A percentile compares a stretch with the other conserved stretches of the same genome.
These are phyloP conservation scores for Halictus rubicundus DNA, from an alignment of 1,140 invertebrate genomes.

Conservation along the genomic window DNA sequence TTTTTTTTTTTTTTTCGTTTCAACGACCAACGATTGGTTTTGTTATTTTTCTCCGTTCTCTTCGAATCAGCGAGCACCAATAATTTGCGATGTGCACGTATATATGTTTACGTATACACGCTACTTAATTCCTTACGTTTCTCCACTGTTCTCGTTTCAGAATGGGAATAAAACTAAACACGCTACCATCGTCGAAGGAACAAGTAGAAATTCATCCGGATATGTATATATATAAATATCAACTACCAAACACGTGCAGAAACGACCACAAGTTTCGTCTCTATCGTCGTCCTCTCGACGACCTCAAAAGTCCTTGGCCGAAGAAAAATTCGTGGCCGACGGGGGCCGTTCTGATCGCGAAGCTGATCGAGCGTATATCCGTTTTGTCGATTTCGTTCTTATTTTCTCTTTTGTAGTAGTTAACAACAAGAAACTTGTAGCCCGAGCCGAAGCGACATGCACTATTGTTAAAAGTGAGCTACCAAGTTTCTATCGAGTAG, in stretches of 20 bases:
- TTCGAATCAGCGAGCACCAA: constrained; percentile 3
- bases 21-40: not conserved
- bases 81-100: constrained; percentile 13
- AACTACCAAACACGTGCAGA: constrained; percentile 52
- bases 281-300: not conserved
- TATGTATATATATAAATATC: constrained; percentile 15
- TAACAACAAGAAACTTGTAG: constrained; percentile 71
- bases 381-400: not conserved
- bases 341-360: too few species aligned
- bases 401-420: not conserved
- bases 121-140: not conserved
- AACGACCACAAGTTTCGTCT: constrained; percentile 48
- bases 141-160: not conserved
- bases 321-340: not conserved
- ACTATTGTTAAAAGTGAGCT: constrained; percentile 82
- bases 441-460: constrained; percentile 74
- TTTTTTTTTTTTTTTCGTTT: not conserved
- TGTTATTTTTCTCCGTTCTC: not conserved
- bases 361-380: not conserved
- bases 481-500: constrained; percentile 78
- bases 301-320: not conserved
- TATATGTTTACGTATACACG: constrained; percentile 33
- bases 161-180: constrained; percentile 30
- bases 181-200: constrained; percentile 36
- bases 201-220: constrained; percentile 15